These are phyloP conservation scores for Drosophila melanocephala DNA, from an alignment of 2,888 invertebrate species.

Conservation along the genomic window DNA sequence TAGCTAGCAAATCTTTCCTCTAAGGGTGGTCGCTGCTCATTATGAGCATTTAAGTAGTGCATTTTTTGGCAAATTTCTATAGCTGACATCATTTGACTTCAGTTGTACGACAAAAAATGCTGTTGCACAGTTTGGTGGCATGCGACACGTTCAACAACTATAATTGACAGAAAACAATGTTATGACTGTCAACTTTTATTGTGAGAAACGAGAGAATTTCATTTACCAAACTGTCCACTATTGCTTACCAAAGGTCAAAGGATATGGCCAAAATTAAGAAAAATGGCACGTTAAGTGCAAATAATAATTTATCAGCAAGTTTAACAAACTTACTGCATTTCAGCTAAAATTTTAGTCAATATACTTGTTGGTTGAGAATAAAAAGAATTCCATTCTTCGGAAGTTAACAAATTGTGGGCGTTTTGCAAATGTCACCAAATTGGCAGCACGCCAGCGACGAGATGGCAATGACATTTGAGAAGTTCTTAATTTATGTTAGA, in stretches of 20 bases:
- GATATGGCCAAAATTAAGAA: conserved; percentile 15
- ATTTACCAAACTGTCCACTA: conserved; percentile 6
- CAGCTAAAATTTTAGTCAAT: neutral
- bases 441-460: neutral
- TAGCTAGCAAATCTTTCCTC: neutral
- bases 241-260: conserved; percentile 4
- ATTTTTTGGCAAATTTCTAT: conserved; percentile 27
- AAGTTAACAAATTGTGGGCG: neutral
- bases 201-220: conserved; percentile 52
- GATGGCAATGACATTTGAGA: neutral
- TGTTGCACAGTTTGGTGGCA: conserved; percentile 26
- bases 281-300: conserved; percentile 22
- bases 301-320: conserved; percentile 30
- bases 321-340: too few species aligned
- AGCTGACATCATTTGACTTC: conserved; percentile 18
- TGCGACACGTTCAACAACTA: conserved; percentile 26
- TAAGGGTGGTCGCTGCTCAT: conserved; percentile 6
- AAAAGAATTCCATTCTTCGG: neutral
- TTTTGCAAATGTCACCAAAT: neutral
- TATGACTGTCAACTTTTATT: conserved; percentile 33
- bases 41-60: conserved; percentile 2
- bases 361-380: neutral
- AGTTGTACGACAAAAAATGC: conserved; percentile 11
- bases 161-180: conserved; percentile 7
- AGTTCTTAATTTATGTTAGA: neutral